Evolutionary conservation across 2,113 vertebrate genomes (phyloP).

Genomic region (Scomber colias): DNA sequence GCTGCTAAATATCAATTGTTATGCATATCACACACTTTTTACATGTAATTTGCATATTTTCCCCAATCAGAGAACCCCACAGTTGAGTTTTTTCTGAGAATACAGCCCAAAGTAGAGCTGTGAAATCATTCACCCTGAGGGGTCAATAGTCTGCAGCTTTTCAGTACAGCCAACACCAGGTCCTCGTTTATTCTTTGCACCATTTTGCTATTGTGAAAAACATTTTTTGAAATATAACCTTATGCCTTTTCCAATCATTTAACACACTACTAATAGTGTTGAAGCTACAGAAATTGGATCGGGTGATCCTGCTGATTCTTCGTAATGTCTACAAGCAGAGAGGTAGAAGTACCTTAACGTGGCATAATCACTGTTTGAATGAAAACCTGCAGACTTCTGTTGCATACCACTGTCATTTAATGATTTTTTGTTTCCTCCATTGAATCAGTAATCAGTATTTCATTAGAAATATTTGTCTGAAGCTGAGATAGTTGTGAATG

Average conservation of each 20-base stretch:
- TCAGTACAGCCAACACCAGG: background rate
- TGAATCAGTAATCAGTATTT: background rate
- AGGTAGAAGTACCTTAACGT: background rate
- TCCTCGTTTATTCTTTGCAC: background rate
- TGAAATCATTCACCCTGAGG: slow-evolving; percentile 4
- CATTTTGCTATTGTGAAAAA: slow-evolving; percentile 5
- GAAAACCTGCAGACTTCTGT: background rate
- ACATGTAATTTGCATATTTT: background rate
- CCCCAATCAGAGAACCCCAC: background rate
- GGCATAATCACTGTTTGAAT: background rate
- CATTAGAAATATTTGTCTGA: slow-evolving; percentile 1
- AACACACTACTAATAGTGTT: background rate
- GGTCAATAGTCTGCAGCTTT: slow-evolving; percentile 35
- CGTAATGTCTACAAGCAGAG: background rate
- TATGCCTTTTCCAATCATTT: background rate
- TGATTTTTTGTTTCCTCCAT: background rate
- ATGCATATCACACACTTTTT: background rate
- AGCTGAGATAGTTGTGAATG: too few relatives aligned
- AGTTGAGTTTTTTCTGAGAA: background rate
- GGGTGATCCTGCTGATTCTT: background rate
- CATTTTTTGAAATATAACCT: background rate
- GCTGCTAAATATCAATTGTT: background rate
- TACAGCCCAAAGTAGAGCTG: background rate
- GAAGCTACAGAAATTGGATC: background rate
- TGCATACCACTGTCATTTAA: too few relatives aligned